Conservation (phyloP, 2,888 invertebrate genomes). For the Hylaea fasciaria region DNA sequence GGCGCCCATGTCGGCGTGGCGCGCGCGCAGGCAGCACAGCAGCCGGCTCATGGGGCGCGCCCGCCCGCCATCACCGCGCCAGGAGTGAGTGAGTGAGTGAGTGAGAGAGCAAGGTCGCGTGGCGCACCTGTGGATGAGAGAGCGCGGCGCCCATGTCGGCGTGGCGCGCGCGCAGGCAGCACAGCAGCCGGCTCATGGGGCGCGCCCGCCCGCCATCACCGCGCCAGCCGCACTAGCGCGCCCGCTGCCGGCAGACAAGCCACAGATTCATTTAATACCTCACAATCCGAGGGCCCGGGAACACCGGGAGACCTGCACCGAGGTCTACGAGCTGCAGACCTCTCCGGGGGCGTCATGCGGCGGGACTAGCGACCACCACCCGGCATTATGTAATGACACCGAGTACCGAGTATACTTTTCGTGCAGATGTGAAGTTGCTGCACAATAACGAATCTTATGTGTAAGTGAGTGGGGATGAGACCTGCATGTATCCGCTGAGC, state of each 20-base stretch:
- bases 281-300: no score
- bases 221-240: constrained; percentile 49
- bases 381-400: no score
- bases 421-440: no score
- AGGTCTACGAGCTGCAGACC: no score
- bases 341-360: no score
- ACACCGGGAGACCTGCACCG: no score
- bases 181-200: constrained; percentile 80
- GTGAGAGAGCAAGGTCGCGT: not conserved
- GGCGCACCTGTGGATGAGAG: constrained; percentile 68
- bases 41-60: constrained; percentile 79
- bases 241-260: not conserved
- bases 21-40: constrained; percentile 79
- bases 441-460: no score
- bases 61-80: constrained; percentile 67
- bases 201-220: constrained; percentile 69
- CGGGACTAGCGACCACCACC: no score
- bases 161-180: constrained; percentile 76
- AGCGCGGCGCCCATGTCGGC: constrained; percentile 81
- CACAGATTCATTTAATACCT: no score
- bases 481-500: no score
- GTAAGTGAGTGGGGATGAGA: no score
- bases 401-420: no score
- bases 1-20: constrained; percentile 77
- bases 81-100: constrained; percentile 48